Evolutionary conservation across 2,797 vertebrate species (phyloP), one percentile per base, ranked within the genome.

Genomic region (Fistularia commersonii): DNA sequence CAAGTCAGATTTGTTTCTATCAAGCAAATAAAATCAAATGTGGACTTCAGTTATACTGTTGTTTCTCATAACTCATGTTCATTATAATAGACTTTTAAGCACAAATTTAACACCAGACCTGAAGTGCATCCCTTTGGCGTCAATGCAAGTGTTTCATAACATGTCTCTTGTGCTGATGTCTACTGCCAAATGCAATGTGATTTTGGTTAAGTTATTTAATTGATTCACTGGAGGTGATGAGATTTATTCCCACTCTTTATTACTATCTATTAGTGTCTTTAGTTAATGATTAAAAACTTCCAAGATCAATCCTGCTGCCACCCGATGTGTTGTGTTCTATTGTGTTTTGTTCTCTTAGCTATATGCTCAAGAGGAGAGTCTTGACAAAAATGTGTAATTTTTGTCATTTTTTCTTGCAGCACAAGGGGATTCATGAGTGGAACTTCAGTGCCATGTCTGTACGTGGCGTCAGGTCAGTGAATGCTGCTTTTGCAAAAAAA

Each of bases 361-460:
- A 23, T 23, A 23, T 2, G 23, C 23, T 23, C 23, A 23, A 23
- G 23, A 23, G 2, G 23, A 23, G 23, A 4, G 23, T 23, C 23
- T 23, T n/a, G n/a, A n/a, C n/a, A n/a, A n/a, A n/a, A 4, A 23
- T 23, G 2, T 23, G 23, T 23, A 23, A 23, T 23, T 23, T 23
- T 23, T 54, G 61, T 37, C 57, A 10, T 36, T 79, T 10, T 67
- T 0, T 51, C 41, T 47, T 15, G 38, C 86, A 94, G 81, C 79
- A 94, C 89, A 96, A 96, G 59, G 95, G 95, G 54, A 93, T 98
- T 64, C 93, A 98, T 0, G 97, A 99, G 77, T 99, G 97, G 97
- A 96, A 98, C 84, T 98, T 98, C 72, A 92, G 87, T 54, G 94
- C 94, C 41, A 78, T 91, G 3, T 93, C 94, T 2, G 91, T 99